Percentiles rank a stretch among this genome's conserved stretches.
Conservation (phyloP, 2,113 vertebrate species). For the Xyliphius kryptos region DNA sequence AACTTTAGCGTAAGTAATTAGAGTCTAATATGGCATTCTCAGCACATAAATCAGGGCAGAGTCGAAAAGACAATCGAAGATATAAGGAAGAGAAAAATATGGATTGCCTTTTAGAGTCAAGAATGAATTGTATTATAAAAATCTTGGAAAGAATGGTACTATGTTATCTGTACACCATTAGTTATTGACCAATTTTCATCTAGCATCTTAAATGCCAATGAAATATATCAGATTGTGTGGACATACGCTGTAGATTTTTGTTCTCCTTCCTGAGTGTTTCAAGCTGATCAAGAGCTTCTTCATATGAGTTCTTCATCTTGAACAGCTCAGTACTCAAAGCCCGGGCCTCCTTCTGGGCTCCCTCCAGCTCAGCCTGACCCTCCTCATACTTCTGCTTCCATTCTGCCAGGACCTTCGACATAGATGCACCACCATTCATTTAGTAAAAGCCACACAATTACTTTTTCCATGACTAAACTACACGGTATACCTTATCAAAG, state of each 20-base stretch:
- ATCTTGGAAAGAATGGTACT: too few relatives aligned
- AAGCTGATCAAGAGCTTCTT: conserved; percentile 58
- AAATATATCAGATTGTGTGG: too few relatives aligned
- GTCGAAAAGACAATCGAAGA: too few relatives aligned
- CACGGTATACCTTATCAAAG: conserved; percentile 67
- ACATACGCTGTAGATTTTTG: conserved; percentile 41
- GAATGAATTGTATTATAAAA: too few relatives aligned
- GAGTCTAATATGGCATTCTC: too few relatives aligned
- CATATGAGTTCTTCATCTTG: conserved; percentile 78
- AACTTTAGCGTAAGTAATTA: too few relatives aligned
- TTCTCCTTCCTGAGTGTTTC: conserved; percentile 51
- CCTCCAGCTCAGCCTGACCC: conserved; percentile 66
- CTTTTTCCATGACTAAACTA: conserved; percentile 22
- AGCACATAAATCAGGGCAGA: too few relatives aligned
- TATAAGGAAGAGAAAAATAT: too few relatives aligned
- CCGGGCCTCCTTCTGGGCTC: conserved; percentile 70
- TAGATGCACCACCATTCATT: neutral
- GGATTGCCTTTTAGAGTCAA: too few relatives aligned
- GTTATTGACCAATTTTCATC: too few relatives aligned
- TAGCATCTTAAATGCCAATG: too few relatives aligned
- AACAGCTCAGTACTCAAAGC: conserved; percentile 71
- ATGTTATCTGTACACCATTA: too few relatives aligned
- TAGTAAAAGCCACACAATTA: neutral
- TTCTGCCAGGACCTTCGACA: conserved; percentile 29
- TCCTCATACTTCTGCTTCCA: conserved; percentile 39